phyloP scores from a whole-genome alignment of 1,140 invertebrate genomes.

The Listronotus bonariensis region DNA sequence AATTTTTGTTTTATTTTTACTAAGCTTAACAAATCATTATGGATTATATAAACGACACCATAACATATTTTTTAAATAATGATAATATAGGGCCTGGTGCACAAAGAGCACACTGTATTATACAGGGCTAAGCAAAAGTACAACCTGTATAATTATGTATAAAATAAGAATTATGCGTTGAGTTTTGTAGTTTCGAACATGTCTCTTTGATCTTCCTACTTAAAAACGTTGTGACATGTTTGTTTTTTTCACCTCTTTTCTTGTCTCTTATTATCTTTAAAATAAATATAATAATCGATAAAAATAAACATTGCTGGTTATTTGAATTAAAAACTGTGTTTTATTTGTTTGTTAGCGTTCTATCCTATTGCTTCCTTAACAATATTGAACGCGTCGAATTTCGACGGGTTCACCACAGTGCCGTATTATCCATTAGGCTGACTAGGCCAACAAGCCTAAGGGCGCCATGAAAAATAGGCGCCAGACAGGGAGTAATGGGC shows the following conservation, averaged over 20 bases:
- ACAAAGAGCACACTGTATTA: neutral
- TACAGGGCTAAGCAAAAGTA: slow-evolving; percentile 1
- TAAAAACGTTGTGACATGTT: slow-evolving; percentile 23
- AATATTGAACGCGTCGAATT: too few relatives aligned
- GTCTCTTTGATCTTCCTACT: slow-evolving; percentile 28
- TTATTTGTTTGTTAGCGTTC: neutral
- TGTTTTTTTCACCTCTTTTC: slow-evolving; percentile 33
- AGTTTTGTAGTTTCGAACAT: slow-evolving; percentile 27
- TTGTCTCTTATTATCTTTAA: slow-evolving; percentile 27
- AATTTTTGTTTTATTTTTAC: too few relatives aligned
- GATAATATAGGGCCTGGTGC: neutral
- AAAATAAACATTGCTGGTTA: slow-evolving; percentile 39
- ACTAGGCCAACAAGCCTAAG: too few relatives aligned
- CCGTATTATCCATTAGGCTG: too few relatives aligned
- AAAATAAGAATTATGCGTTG: slow-evolving; percentile 2
- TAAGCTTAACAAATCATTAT: too few relatives aligned
- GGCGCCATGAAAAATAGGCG: too few relatives aligned
- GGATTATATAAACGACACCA: too few relatives aligned
- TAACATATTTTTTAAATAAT: neutral
- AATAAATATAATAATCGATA: slow-evolving; percentile 26
- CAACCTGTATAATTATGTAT: neutral
- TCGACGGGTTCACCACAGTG: too few relatives aligned
- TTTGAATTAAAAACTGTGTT: slow-evolving; percentile 16
- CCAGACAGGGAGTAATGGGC: too few relatives aligned
- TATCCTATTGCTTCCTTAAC: too few relatives aligned